Conservation (phyloP, 2,888 invertebrate species). For the Priocnemis perturbator region DNA sequence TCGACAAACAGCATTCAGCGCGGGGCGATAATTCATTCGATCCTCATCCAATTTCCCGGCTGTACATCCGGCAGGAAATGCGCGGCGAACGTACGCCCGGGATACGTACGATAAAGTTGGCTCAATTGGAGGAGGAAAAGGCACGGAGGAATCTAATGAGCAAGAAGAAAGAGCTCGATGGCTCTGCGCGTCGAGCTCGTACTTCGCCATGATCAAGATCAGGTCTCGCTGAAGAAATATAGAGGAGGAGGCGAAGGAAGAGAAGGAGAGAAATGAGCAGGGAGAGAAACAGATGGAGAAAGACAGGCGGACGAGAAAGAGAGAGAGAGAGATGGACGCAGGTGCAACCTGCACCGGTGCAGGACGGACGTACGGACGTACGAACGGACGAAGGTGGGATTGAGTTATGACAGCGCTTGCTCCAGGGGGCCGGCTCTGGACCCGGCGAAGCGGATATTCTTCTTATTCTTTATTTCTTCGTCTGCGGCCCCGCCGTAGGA, state of each 20-base stretch:
- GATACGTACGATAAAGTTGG: slow-evolving; percentile 3
- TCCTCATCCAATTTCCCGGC: too few relatives aligned
- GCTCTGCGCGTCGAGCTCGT: slow-evolving; percentile 39
- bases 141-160: slow-evolving; percentile 49
- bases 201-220: slow-evolving; percentile 48
- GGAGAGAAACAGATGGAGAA: slow-evolving; percentile 19
- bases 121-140: slow-evolving; percentile 29
- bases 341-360: slow-evolving; percentile 60
- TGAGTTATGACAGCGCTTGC: slow-evolving; percentile 76
- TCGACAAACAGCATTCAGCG: too few relatives aligned
- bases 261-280: slow-evolving; percentile 31
- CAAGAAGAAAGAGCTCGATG: slow-evolving; percentile 42
- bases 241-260: slow-evolving; percentile 9
- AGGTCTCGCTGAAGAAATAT: slow-evolving; percentile 15
- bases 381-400: slow-evolving; percentile 73
- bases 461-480: slow-evolving; percentile 72
- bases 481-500: slow-evolving; percentile 64
- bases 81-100: too few relatives aligned
- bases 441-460: slow-evolving; percentile 70
- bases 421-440: slow-evolving; percentile 73
- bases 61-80: too few relatives aligned
- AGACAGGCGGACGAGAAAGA: slow-evolving; percentile 17
- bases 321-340: slow-evolving; percentile 39
- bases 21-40: too few relatives aligned
- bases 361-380: slow-evolving; percentile 54